These are phyloP conservation scores for Cacatua alba DNA, from an alignment of 2,113 vertebrate genomes.

Conservation along the genomic window DNA sequence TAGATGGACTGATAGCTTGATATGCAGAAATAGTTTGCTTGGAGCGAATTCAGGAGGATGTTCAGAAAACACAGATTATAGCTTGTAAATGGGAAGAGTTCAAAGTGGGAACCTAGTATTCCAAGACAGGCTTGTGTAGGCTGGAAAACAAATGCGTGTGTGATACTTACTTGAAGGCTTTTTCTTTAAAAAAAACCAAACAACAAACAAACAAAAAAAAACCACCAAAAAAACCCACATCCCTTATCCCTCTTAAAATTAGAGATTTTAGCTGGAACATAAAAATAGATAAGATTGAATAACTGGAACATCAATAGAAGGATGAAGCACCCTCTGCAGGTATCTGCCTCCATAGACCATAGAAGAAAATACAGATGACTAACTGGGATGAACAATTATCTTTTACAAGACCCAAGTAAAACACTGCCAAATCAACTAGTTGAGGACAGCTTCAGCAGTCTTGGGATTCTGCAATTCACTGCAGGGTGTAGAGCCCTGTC, in stretches of 20 bases:
- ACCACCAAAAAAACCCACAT: background rate
- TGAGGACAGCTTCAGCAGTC: background rate
- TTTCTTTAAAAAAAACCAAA: rapidly evolving
- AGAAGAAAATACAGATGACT: background rate
- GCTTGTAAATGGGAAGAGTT: constrained; percentile 11
- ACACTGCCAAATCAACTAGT: background rate
- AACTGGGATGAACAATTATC: background rate
- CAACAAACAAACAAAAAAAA: no score
- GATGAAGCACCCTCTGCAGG: background rate
- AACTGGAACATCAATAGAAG: background rate
- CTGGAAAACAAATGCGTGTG: background rate
- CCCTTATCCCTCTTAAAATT: background rate
- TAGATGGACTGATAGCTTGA: constrained; percentile 15
- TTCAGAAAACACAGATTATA: background rate
- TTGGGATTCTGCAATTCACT: background rate
- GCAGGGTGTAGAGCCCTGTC: background rate
- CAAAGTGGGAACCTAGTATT: background rate
- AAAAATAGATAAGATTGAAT: background rate
- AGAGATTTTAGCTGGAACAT: background rate
- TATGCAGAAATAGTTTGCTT: background rate
- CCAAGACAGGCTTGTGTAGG: background rate
- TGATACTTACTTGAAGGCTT: background rate
- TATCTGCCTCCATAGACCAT: background rate
- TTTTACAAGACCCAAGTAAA: background rate
- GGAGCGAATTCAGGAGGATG: background rate